Evolutionary conservation across 2,113 vertebrate species (phyloP), one percentile per base, ranked within the genome.

Genomic region (Apteryx mantelli): DNA sequence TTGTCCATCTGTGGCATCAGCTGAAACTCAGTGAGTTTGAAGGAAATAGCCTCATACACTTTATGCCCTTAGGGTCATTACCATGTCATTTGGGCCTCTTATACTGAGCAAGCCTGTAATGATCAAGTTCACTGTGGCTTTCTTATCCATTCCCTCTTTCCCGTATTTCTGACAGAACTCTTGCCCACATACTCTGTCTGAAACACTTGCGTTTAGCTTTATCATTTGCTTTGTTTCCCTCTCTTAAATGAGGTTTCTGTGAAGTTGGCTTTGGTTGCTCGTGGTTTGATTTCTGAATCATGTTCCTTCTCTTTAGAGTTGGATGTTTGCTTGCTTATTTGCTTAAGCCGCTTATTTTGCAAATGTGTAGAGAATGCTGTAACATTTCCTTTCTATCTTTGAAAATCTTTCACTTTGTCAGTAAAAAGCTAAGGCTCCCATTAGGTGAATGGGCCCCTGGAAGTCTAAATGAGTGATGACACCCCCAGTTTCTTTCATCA

Each of bases 161-260:
- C 66, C 0, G 0, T 34, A 16, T 26, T 36, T 79, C 22, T n/a
- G 5, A 1, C 18, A 28, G 64, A 83, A 28, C 1, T 1, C 12
- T 77, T 96, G 11, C n/a, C 11, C 20, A 44, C 0, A 34, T 70
- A 24, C 46, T 70, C 44, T 44, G 28, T 18, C 25, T 50, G 20
- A 50, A 70, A 70, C 32, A 36, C 50, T 70, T 34, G 32, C 32
- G 15, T 34, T 34, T 48, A 70, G 9, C 13, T 70, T 70, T 50
- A 46, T 34, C 22, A 17, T 70, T 70, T 32, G 18, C 66, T 70
- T 70, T 50, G n/a, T 70, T 34, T 70, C 46, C 48, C 24, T 70
- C 44, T 50, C 44, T 50, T 50, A 70, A 70, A 70, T 22, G 30
- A 69, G 44, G 18, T 44, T 69, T 68, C 28, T 32, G 0, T 63